Conservation (phyloP, 2,888 invertebrate species). For the Leistus spinibarbis region DNA sequence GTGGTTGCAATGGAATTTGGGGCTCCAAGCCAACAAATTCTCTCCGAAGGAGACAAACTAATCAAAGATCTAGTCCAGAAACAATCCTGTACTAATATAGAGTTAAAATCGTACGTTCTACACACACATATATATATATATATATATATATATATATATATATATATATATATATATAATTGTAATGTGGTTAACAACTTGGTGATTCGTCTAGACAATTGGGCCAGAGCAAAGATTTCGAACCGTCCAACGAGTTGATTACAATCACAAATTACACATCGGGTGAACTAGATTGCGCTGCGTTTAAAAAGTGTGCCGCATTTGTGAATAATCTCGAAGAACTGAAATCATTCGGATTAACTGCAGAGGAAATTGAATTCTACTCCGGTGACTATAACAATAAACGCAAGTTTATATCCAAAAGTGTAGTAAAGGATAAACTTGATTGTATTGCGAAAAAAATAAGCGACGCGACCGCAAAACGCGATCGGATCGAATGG, state of each 20-base stretch:
- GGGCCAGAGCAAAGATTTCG: slow-evolving; percentile 43
- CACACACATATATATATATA: slow-evolving; percentile 6
- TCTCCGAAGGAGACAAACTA: slow-evolving; percentile 52
- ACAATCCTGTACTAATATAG: slow-evolving; percentile 50
- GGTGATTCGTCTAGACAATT: slow-evolving; percentile 45
- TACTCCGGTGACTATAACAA: slow-evolving; percentile 57
- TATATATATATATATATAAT: slow-evolving; percentile 5
- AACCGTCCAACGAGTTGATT: slow-evolving; percentile 45
- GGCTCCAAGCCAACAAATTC: slow-evolving; percentile 49
- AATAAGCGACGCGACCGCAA: slow-evolving; percentile 9
- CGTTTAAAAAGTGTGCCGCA: slow-evolving; percentile 57
- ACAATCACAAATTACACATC: slow-evolving; percentile 51
- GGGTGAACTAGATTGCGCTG: slow-evolving; percentile 58
- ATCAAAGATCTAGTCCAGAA: slow-evolving; percentile 53
- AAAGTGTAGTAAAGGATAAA: slow-evolving; percentile 41
- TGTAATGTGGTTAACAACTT: too few relatives aligned
- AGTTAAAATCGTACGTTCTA: slow-evolving; percentile 49
- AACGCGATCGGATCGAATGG: background rate
- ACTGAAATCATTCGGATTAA: slow-evolving; percentile 59
- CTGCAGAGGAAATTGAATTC: slow-evolving; percentile 60
- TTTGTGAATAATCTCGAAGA: slow-evolving; percentile 57
- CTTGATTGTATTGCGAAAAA: slow-evolving; percentile 42
- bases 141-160: slow-evolving; percentile 2
- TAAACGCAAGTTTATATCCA: slow-evolving; percentile 50
- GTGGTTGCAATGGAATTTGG: slow-evolving; percentile 41